Conservation (phyloP, 2,888 invertebrate species). For the Pseudeuparius sepicola region DNA sequence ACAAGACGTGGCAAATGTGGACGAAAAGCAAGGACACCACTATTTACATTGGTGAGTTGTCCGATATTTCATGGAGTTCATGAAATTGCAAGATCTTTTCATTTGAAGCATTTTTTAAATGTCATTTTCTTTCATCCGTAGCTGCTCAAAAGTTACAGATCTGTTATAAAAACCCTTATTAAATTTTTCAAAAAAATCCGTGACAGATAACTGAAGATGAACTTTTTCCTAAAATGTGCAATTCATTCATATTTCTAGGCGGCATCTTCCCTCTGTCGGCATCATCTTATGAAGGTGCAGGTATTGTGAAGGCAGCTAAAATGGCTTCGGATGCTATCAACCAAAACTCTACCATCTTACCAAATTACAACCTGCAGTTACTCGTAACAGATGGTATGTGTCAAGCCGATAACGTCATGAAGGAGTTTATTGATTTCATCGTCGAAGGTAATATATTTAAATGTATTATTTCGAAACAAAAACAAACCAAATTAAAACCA, state of each 20-base stretch:
- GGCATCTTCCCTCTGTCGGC: constrained; percentile 63
- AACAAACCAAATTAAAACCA: too few species aligned
- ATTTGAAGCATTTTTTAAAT: too few species aligned
- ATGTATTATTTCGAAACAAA: too few species aligned
- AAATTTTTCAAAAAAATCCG: too few species aligned
- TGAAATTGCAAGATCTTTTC: too few species aligned
- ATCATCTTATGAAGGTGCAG: constrained; percentile 47
- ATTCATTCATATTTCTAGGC: too few species aligned
- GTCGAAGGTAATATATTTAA: constrained; percentile 30
- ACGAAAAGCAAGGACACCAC: constrained; percentile 24
- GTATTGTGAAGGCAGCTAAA: constrained; percentile 49
- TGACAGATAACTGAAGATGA: too few species aligned
- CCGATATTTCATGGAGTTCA: neutral
- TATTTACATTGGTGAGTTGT: constrained; percentile 20
- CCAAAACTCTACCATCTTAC: constrained; percentile 44
- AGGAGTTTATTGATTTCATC: constrained; percentile 61
- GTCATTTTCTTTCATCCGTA: too few species aligned
- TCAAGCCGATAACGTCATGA: constrained; percentile 62
- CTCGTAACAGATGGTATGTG: constrained; percentile 56
- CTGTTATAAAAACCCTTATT: too few species aligned
- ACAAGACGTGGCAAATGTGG: constrained; percentile 42
- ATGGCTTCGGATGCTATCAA: constrained; percentile 59
- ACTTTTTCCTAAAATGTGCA: too few species aligned
- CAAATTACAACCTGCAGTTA: constrained; percentile 50
- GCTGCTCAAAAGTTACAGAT: too few species aligned